A percentile compares a stretch with the other conserved stretches of the same genome.
These are phyloP conservation scores for Zoanthus sansibaricus DNA, from an alignment of 92 coral and sea anemone genomes.

Conservation along the genomic window DNA sequence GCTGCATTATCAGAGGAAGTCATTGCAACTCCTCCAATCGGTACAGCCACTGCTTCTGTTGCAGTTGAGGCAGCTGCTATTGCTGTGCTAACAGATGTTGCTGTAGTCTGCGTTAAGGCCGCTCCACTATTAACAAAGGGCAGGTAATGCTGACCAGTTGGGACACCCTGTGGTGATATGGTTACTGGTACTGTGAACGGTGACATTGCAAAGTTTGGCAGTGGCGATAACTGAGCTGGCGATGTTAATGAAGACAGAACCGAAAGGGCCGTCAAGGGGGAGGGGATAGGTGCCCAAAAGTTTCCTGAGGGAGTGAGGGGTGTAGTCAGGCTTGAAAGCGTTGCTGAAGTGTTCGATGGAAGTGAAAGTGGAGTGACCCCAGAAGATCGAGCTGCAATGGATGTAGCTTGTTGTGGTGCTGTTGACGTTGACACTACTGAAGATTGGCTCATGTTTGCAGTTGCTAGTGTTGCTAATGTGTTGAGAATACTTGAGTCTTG, in stretches of 20 bases:
- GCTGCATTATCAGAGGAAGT: conserved; percentile 58
- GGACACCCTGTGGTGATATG: conserved; percentile 72
- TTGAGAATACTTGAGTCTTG: conserved; percentile 97
- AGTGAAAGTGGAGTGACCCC: conserved; percentile 90
- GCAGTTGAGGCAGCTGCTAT: conserved; percentile 44
- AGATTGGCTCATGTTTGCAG: conserved; percentile 91
- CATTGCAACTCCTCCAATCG: conserved; percentile 53
- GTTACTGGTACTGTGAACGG: conserved; percentile 92
- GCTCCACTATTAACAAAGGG: conserved; percentile 63
- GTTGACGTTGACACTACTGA: conserved; percentile 83
- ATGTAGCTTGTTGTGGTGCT: conserved; percentile 81
- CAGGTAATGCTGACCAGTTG: conserved; percentile 84
- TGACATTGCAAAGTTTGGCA: conserved; percentile 88
- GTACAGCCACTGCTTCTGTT: conserved; percentile 39
- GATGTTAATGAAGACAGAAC: conserved; percentile 90
- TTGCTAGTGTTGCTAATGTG: conserved; percentile 97
- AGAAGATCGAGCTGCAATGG: conserved; percentile 73
- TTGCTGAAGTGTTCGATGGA: conserved; percentile 84
- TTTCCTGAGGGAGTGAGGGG: conserved; percentile 93
- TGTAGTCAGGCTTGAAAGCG: conserved; percentile 76
- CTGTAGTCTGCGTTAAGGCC: conserved; percentile 39
- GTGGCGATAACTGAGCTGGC: conserved; percentile 95
- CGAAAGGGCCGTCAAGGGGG: conserved; percentile 96
- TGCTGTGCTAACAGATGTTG: conserved; percentile 51
- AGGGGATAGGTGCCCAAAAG: conserved; percentile 84